Base-by-base conservation (phyloP, 2,888 invertebrate genomes). In the Enchytraeus crypticus region DNA sequence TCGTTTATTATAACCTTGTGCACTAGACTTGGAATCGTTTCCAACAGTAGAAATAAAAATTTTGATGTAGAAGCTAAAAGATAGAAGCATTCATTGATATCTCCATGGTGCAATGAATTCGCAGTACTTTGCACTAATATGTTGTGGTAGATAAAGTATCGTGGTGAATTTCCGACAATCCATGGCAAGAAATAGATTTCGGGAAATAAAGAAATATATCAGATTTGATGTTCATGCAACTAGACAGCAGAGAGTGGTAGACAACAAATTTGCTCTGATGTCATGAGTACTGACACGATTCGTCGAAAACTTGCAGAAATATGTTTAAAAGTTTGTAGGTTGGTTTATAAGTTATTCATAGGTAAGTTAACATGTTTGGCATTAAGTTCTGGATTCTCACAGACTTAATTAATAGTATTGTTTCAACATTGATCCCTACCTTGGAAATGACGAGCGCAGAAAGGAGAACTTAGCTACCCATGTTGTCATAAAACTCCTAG, bases 331-430 rank as follows among this genome's bases (percentile, higher is more conserved):
- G 14, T 23, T 26, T 11, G 5, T 5, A 8, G 5, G 8, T 53
- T 26, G 53, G 27, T 27, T 23, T 26, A 30, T 29, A 53, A 29
- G 8, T 53, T 11, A 26, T 53, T 27, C 30, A 23, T 11, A 53
- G 26, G 8, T 26, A 53, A 53, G 53, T n/a, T 5, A 53, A 53
- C n/a, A 53, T 26, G 29, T 53, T 53, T 27, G 53, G 53, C n/a
- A 53, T 53, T 11, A 53, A 53, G 29, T 53, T 53, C 53, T 53
- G 53, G 53, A 11, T 53, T 27, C 14, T 26, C 11, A 26, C 27
- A 23, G 53, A 53, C 27, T 8, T 53, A 18, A 29, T 5, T n/a
- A 23, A 14, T 26, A 53, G 27, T 53, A 53, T 27, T 11, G 14
- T 29, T 5, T 53, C 26, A 53, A 53, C 27, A 26, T 11, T 4